Evolutionary conservation across 2,888 invertebrate genomes (phyloP), one percentile per base, ranked within the genome.

Genomic region (Ferdinandea cuprea): DNA sequence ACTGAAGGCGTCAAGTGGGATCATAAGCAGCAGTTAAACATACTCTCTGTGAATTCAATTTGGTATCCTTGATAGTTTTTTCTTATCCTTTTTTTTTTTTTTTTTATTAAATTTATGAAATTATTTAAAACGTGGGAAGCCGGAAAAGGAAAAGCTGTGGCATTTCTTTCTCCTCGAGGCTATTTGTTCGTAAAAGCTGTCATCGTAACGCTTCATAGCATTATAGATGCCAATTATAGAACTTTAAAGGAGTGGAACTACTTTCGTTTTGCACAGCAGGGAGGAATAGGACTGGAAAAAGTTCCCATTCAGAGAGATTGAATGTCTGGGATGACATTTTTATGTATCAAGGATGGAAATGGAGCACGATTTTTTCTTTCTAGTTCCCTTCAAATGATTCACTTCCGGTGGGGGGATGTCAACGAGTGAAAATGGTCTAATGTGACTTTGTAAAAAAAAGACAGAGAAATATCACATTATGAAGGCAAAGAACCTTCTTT

Each of bases 341-440:
- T 44, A 28, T 46, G 35, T 35, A 69, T 37, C 15, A 35, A 35
- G 61, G 35, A 44, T 32, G 13, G 19, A 35, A 17, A 42, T 42
- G 7, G 59, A 44, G 30, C 6, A 61, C n/a, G 15, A 25, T 13
- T 13, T 28, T 37, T 37, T 58, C 28, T 37, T 46, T 52, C 25
- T 32, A 15, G 32, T 35, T 25, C 28, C 25, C 35, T 42, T 32
- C 56, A 32, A 68, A 25, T 46, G 68, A 68, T 56, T 61, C 56
- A 25, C 35, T 68, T 68, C 68, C 68, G 35, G 40, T 44, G 11
- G 19, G n/a, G 56, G 17, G 56, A 68, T 44, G 66, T 54, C 66
- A 56, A 54, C 44, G 25, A 35, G 25, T 21, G 32, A 44, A 21
- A 54, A 44, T 46, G 7, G 35, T n/a, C 13, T 15, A 52, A 54